phyloP scores from a whole-genome alignment of 2,113 vertebrate species.

The Pica pica region DNA sequence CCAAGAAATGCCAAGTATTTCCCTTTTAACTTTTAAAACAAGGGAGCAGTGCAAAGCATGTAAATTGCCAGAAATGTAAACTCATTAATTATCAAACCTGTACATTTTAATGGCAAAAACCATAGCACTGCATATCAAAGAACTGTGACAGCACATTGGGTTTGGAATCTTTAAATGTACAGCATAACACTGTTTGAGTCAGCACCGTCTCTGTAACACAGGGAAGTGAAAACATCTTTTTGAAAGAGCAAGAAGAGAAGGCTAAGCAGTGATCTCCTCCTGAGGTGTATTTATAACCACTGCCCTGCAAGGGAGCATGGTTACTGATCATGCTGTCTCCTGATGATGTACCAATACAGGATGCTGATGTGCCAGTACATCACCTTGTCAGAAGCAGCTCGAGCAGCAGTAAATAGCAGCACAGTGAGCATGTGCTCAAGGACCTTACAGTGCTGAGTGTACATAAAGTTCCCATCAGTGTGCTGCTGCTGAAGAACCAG shows the following conservation, averaged over 20 bases:
- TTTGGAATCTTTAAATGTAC: neutral
- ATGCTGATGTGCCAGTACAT: neutral
- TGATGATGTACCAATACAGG: neutral
- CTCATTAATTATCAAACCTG: neutral
- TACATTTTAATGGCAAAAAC: neutral
- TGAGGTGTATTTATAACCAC: neutral
- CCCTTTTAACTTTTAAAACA: neutral
- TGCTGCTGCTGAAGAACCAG: neutral
- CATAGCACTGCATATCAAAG: neutral
- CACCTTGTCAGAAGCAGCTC: neutral
- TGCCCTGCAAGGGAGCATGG: neutral
- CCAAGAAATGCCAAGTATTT: neutral
- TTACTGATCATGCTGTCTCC: neutral
- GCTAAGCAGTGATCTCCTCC: neutral
- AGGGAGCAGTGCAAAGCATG: neutral
- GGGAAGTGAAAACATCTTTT: neutral
- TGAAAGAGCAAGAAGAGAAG: neutral
- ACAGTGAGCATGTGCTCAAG: neutral
- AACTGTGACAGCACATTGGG: neutral
- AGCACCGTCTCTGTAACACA: neutral
- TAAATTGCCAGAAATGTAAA: neutral
- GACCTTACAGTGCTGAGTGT: fast-evolving
- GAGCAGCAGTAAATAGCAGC: neutral
- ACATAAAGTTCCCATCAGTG: neutral
- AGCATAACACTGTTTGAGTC: neutral